Evolutionary conservation across 2,888 invertebrate genomes (phyloP), one percentile per base, ranked within the genome.

Genomic region (Temnothorax unifasciatus): DNA sequence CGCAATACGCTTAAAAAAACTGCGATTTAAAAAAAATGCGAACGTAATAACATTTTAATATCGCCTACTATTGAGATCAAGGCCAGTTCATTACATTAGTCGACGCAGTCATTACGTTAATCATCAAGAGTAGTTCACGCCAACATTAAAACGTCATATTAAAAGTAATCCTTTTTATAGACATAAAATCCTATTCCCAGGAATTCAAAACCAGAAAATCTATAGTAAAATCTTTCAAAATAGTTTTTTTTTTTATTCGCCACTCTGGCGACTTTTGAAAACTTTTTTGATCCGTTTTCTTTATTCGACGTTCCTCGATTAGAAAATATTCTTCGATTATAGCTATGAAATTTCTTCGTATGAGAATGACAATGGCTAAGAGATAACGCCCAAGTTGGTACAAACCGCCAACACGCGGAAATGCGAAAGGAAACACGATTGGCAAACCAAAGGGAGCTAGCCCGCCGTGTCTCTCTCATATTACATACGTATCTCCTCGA

Each of bases 401-500:
- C 25, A 64, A 38, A 29, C 29, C 76, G 79, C 71, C 57, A 57
- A 68, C 57, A 41, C 34, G 57, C 18, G 44, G 29, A 59, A 57
- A 69, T 34, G n/a, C 44, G 21, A 77, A 69, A 79, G 44, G 69
- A 69, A 77, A 77, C 29, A 9, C 77, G 54, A 77, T 57, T 57
- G 57, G 50, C 44, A 69, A 79, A 57, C 25, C 41, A 15, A 15
- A 50, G 34, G 15, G 13, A 29, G 44, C 64, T 66, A 44, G 64
- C 34, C 11, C 66, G 9, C 13, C 29, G 18, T 52, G 38, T 25
- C 21, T 68, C 25, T 76, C 52, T 76, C 64, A n/a, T 57, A 41
- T 66, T 25, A 57, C 21, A 44, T 68, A 11, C 74, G 44, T 84
- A 84, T 85, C 75, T 85, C 63, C 73, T 29, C 84, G 85, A 86